A percentile compares a stretch with the other conserved stretches of the same genome.
Evolutionary conservation across 2,888 invertebrate species (phyloP).

Genomic region (Bruchidius siliquastri): DNA sequence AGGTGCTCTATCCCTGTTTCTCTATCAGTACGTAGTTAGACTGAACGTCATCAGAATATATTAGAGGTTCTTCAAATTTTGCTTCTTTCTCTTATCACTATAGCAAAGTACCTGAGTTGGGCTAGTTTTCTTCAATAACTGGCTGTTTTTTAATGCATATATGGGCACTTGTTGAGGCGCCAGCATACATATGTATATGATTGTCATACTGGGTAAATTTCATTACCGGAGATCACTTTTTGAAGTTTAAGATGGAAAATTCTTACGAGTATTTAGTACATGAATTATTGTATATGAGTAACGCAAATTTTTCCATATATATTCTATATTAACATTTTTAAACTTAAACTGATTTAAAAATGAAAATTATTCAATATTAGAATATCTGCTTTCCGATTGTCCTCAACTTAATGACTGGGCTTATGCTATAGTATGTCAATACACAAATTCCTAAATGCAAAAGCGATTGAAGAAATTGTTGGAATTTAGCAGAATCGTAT

Average conservation of each 20-base stretch:
- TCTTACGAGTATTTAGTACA: too few relatives aligned
- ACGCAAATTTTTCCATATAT: too few relatives aligned
- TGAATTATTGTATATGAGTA: too few relatives aligned
- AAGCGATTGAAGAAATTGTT: neutral
- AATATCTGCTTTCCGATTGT: too few relatives aligned
- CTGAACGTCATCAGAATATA: neutral
- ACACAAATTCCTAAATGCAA: neutral
- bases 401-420: neutral
- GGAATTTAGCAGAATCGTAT: neutral
- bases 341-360: too few relatives aligned
- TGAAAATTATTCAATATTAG: too few relatives aligned
- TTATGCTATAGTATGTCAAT: neutral
- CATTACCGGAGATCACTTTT: too few relatives aligned
- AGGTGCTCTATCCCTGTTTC: constrained; percentile 8
- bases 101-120: neutral
- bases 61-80: neutral
- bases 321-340: too few relatives aligned
- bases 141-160: neutral
- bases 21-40: neutral
- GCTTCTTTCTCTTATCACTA: neutral
- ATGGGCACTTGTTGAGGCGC: too few relatives aligned
- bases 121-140: neutral
- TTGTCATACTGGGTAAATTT: too few relatives aligned
- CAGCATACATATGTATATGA: too few relatives aligned
- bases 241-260: too few relatives aligned